Evolutionary conservation across 2,113 vertebrate genomes (phyloP).

Genomic region (Hypanus sabinus): DNA sequence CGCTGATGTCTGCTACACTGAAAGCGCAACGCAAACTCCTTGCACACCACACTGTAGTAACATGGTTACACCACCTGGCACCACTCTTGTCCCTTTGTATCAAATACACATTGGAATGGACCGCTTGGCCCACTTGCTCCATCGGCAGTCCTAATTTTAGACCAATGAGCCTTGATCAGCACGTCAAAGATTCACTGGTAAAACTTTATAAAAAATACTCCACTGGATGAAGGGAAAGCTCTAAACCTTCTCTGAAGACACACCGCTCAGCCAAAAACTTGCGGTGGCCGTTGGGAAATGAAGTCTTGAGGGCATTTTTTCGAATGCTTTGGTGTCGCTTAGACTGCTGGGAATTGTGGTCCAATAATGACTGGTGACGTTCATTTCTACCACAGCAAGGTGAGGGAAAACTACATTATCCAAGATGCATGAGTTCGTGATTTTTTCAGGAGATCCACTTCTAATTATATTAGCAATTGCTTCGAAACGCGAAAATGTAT

Average conservation of each 20-base stretch:
- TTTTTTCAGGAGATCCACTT: no score
- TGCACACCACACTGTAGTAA: neutral
- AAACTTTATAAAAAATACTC: neutral
- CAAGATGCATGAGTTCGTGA: neutral
- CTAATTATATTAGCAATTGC: no score
- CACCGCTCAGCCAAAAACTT: neutral
- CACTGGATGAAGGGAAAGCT: neutral
- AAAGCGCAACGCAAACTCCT: no score
- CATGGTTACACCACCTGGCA: neutral
- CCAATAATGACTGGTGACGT: fast-evolving
- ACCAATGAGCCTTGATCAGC: neutral
- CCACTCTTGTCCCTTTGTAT: neutral
- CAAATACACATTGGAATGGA: no score
- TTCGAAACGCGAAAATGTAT: no score
- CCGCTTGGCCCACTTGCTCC: neutral
- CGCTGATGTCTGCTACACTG: no score
- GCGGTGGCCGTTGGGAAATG: neutral
- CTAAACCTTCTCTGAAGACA: neutral
- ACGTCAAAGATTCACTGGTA: neutral
- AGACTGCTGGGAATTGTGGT: neutral
- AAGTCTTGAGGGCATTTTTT: no score
- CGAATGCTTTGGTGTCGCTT: no score
- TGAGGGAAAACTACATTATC: neutral
- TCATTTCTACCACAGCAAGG: neutral
- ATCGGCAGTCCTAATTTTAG: no score